Evolutionary conservation across 2,113 vertebrate genomes (phyloP).

Genomic region (Ellobius talpinus): DNA sequence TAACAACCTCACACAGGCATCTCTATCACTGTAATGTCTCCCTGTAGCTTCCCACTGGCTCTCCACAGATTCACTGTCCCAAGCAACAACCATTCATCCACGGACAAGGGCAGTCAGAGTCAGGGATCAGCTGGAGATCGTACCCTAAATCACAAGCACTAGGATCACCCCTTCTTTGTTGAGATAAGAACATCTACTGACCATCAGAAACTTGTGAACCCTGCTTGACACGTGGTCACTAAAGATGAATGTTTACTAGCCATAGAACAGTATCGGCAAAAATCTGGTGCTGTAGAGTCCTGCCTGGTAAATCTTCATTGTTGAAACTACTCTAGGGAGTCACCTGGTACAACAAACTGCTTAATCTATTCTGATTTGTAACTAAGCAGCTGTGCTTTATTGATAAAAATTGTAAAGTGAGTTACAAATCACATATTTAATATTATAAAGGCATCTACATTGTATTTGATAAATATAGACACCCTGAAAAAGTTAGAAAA

Average conservation of each 20-base stretch:
- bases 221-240: neutral
- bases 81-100: conserved; percentile 60
- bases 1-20: conserved; percentile 21
- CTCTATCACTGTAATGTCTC: conserved; percentile 58
- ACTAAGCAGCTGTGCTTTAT: conserved; percentile 66
- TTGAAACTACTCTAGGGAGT: conserved; percentile 59
- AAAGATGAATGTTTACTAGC: conserved; percentile 33
- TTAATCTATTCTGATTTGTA: conserved; percentile 69
- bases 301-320: conserved; percentile 52
- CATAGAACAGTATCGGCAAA: conserved; percentile 15
- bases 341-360: conserved; percentile 56
- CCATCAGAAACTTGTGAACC: neutral
- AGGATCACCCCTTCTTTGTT: neutral
- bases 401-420: conserved; percentile 68
- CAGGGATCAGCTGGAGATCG: neutral
- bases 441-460: conserved; percentile 68
- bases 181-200: neutral
- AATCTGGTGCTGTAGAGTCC: neutral
- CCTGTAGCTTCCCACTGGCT: neutral
- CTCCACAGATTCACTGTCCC: conserved; percentile 60
- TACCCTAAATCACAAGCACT: neutral
- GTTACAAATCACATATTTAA: conserved; percentile 74
- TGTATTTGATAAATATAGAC: conserved; percentile 75
- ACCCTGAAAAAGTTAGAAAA: conserved; percentile 56
- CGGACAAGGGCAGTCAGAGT: conserved; percentile 36